phyloP scores from a whole-genome alignment of 2,113 vertebrate genomes.

The Sigmodon hispidus region DNA sequence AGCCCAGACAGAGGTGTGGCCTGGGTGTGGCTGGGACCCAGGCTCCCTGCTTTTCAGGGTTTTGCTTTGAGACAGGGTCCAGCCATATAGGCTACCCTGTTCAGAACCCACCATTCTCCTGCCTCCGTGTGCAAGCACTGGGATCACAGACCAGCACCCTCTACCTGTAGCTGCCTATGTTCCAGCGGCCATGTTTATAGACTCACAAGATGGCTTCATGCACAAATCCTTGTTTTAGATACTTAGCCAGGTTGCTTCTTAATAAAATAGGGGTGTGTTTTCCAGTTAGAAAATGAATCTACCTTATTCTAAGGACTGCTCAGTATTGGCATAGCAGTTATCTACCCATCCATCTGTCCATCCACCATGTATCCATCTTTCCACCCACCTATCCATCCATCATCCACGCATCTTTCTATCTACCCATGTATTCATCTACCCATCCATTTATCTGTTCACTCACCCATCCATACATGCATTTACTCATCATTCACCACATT shows the following conservation, averaged over 20 bases:
- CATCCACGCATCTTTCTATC: not conserved
- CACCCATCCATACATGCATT: fast-evolving
- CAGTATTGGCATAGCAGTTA: fast-evolving
- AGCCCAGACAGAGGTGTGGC: not conserved
- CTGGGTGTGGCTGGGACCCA: fast-evolving
- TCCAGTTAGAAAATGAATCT: not conserved
- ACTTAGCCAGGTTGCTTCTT: not conserved
- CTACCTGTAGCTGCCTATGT: not conserved
- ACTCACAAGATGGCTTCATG: not conserved
- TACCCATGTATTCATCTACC: fast-evolving
- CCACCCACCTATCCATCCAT: not conserved
- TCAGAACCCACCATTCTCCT: not conserved
- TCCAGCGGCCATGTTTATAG: not conserved
- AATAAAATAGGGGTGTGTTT: not conserved
- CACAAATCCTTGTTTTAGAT: not conserved
- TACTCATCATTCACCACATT: not conserved
- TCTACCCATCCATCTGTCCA: not conserved
- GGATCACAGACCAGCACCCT: not conserved
- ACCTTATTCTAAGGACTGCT: not conserved
- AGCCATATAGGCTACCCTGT: too few relatives aligned
- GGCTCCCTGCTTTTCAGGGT: not conserved
- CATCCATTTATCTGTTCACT: fast-evolving
- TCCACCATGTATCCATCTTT: not conserved
- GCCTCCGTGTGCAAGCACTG: not conserved
- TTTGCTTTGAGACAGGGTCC: not conserved